Conservation (phyloP, 2,888 invertebrate species). For the Digitonthophagus gazella region DNA sequence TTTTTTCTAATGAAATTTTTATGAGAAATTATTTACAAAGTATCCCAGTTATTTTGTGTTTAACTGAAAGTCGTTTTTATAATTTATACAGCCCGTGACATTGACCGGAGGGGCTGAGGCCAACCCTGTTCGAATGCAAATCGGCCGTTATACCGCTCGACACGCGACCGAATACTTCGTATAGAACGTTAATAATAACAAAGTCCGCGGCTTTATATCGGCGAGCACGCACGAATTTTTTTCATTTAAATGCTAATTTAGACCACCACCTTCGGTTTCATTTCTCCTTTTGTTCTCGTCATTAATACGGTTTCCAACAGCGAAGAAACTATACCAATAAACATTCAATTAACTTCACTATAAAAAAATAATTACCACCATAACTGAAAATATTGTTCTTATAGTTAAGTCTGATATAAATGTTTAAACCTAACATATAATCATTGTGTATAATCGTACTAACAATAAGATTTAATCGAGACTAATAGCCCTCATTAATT, state of each 20-base stretch:
- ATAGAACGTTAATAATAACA: conserved; percentile 26
- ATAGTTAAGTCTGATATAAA: too few species aligned
- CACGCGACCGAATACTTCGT: conserved; percentile 28
- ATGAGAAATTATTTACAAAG: too few species aligned
- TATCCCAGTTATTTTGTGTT: too few species aligned
- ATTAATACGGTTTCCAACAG: not conserved
- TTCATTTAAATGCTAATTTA: conserved; percentile 28
- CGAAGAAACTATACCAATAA: not conserved
- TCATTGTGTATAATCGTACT: too few species aligned
- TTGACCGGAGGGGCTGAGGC: not conserved
- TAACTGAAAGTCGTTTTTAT: not conserved
- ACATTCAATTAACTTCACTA: not conserved
- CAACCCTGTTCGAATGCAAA: conserved; percentile 24
- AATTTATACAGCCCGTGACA: not conserved
- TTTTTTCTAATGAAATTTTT: too few species aligned
- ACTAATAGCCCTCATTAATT: not conserved
- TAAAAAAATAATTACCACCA: too few species aligned
- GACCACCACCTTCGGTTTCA: conserved; percentile 1
- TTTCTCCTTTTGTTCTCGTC: conserved; percentile 17
- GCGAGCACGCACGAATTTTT: conserved; percentile 25
- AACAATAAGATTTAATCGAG: not conserved
- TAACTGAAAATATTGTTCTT: too few species aligned
- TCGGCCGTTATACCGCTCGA: conserved; percentile 22
- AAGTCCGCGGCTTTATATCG: conserved; percentile 20
- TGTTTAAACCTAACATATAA: too few species aligned